Evolutionary conservation across 2,113 vertebrate genomes (phyloP), one percentile per base, ranked within the genome.

Genomic region (Periophthalmodon schlosseri): DNA sequence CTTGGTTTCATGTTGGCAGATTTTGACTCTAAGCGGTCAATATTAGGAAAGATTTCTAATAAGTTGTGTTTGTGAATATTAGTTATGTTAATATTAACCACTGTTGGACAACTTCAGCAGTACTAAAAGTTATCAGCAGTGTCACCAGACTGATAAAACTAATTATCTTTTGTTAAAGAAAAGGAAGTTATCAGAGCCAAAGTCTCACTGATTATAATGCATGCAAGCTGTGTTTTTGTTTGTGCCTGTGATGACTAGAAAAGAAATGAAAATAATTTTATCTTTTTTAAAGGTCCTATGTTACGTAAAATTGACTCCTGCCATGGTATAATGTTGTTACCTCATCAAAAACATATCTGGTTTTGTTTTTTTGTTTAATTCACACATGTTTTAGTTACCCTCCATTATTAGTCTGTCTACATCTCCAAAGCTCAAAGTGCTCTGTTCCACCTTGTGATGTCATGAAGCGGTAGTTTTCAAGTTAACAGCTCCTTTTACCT

Each of bases 141-240:
- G 33, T 65, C 61, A 36, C 33, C 18, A 18, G 60, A 33, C 13
- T 28, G 28, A 2, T 34, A 63, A 34, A 63, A 24, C 24, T 24
- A 66, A 78, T 82, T 78, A 56, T 36, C 69, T 46, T 67, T 75
- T 58, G 57, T 16, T 23, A 54, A 13, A 60, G 12, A 72, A 61
- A 68, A 49, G 21, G 18, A 57, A 47, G 24, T 24, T 1, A 11
- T 68, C 24, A 33, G 23, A 70, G 72, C 28, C 20, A 69, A 36
- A 69, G 57, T 58, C 46, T 68, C 44, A 57, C 14, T 18, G 36
- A 56, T 20, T 74, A 18, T 50, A 44, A 20, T 65, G 36, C 60
- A 47, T 39, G 15, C 13, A 39, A 36, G 33, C 36, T 65, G 18
- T 39, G 18, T 72, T 76, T 74, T 46, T 21, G 21, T 23, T 57